A percentile compares a stretch with the other conserved stretches of the same genome.
Evolutionary conservation across 2,888 invertebrate genomes (phyloP).

Genomic region (Drosophila cognata): DNA sequence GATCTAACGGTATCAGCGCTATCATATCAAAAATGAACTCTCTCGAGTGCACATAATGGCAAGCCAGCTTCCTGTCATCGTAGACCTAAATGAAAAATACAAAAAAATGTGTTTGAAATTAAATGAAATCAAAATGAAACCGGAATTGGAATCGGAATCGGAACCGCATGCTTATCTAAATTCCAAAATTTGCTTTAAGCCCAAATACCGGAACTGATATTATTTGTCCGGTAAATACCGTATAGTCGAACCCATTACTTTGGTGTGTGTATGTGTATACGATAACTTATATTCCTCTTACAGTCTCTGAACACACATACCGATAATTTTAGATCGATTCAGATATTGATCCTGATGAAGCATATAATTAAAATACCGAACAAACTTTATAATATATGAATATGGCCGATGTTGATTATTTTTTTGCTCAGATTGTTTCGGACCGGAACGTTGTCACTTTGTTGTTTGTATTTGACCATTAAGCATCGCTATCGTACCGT

Average conservation of each 20-base stretch:
- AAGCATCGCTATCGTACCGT: neutral
- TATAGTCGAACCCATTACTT: neutral
- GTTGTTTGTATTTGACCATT: neutral
- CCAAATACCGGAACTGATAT: neutral
- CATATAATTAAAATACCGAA: neutral
- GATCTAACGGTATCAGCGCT: slow-evolving; percentile 93
- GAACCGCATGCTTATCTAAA: neutral
- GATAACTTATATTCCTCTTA: neutral
- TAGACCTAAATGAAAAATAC: slow-evolving; percentile 87
- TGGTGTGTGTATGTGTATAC: neutral
- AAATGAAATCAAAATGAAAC: neutral
- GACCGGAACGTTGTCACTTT: neutral
- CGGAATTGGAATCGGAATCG: neutral
- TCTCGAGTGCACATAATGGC: slow-evolving; percentile 93
- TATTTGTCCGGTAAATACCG: neutral
- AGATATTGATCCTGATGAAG: neutral
- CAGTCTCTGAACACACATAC: too few species aligned
- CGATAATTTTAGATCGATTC: neutral
- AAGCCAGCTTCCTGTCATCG: slow-evolving; percentile 94
- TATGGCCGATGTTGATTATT: neutral
- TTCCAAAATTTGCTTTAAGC: neutral
- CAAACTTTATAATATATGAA: neutral
- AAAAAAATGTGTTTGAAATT: neutral
- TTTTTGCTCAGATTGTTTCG: neutral
- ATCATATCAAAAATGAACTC: slow-evolving; percentile 94